Conservation (phyloP, 1,140 invertebrate genomes). For the Nomia melanderi region DNA sequence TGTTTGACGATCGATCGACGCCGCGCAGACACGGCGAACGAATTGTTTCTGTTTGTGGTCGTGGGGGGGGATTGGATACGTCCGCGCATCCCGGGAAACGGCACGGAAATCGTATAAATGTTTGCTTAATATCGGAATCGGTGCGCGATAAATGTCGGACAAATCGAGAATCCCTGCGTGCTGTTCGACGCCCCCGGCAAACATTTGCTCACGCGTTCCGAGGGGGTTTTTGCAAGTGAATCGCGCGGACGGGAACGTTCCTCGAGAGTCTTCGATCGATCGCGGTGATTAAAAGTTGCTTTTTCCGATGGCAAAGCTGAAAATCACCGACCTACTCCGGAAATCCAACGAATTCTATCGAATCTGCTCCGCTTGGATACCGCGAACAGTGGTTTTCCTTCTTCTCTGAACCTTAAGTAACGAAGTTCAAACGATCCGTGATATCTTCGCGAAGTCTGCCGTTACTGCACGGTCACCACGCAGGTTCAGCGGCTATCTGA, state of each 20-base stretch:
- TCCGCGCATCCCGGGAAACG: conserved; percentile 2
- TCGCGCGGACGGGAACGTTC: not conserved
- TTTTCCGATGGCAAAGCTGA: no score
- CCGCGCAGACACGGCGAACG: not conserved
- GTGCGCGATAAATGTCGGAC: conserved; percentile 12
- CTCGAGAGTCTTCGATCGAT: no score
- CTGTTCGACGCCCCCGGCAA: conserved; percentile 29
- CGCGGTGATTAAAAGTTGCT: no score
- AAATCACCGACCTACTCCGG: no score
- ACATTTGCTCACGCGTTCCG: conserved; percentile 25
- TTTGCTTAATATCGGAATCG: conserved; percentile 49
- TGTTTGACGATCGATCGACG: conserved; percentile 22
- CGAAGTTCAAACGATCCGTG: no score
- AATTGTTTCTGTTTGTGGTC: not conserved
- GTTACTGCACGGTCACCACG: no score
- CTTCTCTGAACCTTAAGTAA: no score
- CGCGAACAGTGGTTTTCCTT: no score
- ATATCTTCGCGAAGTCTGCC: no score
- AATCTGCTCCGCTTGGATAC: no score
- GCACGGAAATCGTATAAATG: conserved; percentile 50
- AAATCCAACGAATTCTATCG: no score
- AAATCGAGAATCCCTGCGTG: conserved; percentile 23
- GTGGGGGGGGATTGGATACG: not conserved
- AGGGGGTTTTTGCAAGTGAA: conserved; percentile 6
- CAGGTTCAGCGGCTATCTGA: not conserved